Percentiles rank a stretch among this genome's conserved stretches.
phyloP scores from a whole-genome alignment of 1,140 invertebrate species.

The Vanessa tameamea region DNA sequence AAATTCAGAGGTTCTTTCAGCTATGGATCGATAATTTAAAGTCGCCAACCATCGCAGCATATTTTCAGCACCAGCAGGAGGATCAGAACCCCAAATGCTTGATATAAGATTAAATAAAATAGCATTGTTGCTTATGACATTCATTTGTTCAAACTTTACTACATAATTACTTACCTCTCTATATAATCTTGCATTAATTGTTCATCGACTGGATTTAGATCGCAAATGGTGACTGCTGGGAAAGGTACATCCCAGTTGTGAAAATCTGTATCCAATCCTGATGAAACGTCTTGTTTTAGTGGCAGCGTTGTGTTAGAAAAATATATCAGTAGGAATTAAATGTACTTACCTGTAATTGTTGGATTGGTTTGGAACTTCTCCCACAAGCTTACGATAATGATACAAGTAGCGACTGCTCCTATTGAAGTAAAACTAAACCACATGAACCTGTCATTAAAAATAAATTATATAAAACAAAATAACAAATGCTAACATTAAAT shows the following conservation, averaged over 20 bases:
- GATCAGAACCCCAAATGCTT: constrained; percentile 56
- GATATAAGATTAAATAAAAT: neutral
- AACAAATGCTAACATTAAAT: no score
- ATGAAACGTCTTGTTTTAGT: constrained; percentile 42
- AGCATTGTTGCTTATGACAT: neutral
- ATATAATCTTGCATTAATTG: constrained; percentile 75
- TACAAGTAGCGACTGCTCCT: constrained; percentile 84
- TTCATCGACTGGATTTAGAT: constrained; percentile 77
- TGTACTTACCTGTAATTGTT: constrained; percentile 84
- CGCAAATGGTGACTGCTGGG: constrained; percentile 85
- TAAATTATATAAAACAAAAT: neutral
- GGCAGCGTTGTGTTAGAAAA: no score
- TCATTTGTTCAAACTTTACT: neutral
- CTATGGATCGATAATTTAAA: constrained; percentile 68
- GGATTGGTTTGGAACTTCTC: constrained; percentile 90
- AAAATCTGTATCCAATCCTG: constrained; percentile 86
- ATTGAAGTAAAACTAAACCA: constrained; percentile 87
- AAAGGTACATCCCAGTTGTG: constrained; percentile 88
- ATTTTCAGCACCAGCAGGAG: constrained; percentile 54
- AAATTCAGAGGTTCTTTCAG: constrained; percentile 53
- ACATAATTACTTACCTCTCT: constrained; percentile 53
- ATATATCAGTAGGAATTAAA: constrained; percentile 25
- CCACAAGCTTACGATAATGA: constrained; percentile 87
- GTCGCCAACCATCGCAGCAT: constrained; percentile 71
- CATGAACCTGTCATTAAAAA: constrained; percentile 82